phyloP scores from a whole-genome alignment of 2,797 vertebrate genomes.

The Lindbergichthys nudifrons region DNA sequence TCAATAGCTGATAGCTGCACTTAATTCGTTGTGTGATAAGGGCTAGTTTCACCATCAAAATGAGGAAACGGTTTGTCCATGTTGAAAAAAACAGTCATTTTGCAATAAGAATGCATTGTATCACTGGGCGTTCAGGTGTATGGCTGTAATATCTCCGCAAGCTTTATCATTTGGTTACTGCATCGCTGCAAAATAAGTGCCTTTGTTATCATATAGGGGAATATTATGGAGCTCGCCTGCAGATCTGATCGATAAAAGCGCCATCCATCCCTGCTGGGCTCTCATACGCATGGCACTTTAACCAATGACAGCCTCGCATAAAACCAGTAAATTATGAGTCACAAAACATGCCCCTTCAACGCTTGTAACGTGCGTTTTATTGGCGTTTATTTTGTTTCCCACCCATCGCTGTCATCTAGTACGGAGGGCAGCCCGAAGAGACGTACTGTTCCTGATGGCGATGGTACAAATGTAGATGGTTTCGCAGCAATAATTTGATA shows the following conservation, averaged over 20 bases:
- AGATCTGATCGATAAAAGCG: constrained; percentile 67
- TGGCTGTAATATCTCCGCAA: neutral
- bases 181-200: constrained; percentile 50
- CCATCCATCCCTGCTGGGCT: constrained; percentile 53
- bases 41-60: constrained; percentile 14
- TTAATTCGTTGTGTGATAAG: neutral
- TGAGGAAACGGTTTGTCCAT: neutral
- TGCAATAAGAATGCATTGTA: neutral
- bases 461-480: constrained; percentile 41
- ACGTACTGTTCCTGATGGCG: constrained; percentile 59
- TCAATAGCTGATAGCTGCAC: constrained; percentile 14
- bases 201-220: constrained; percentile 70
- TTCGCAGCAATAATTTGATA: neutral
- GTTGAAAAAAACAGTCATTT: neutral
- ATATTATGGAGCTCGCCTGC: constrained; percentile 52
- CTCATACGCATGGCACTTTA: constrained; percentile 44
- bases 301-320: constrained; percentile 37
- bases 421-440: constrained; percentile 44
- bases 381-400: constrained; percentile 55
- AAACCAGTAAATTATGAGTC: neutral
- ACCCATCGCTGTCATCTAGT: constrained; percentile 60
- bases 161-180: neutral
- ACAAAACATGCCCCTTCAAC: constrained; percentile 9
- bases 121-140: constrained; percentile 9
- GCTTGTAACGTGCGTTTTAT: constrained; percentile 24